phyloP scores from a whole-genome alignment of 2,888 invertebrate genomes.

The Ligdia adustata region DNA sequence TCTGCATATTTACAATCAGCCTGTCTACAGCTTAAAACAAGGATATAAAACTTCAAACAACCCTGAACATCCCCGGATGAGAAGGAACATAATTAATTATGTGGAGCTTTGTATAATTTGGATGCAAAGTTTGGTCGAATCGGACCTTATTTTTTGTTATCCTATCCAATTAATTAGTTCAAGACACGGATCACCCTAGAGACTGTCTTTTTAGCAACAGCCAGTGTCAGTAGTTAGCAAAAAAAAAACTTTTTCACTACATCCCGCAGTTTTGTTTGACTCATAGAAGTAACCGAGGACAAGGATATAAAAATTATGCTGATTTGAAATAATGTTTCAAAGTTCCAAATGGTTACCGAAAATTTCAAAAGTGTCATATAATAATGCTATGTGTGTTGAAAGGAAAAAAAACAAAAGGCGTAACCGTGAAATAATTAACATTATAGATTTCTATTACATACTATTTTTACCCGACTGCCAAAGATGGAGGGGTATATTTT shows the following conservation, averaged over 20 bases:
- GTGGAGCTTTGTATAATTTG: slow-evolving; percentile 15
- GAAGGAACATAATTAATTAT: slow-evolving; percentile 1
- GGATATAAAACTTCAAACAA: slow-evolving; percentile 15
- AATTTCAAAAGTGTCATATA: too few relatives aligned
- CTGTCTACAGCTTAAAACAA: slow-evolving; percentile 12
- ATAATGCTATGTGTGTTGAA: too few relatives aligned
- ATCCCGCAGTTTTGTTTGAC: background rate
- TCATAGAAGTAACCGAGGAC: too few relatives aligned
- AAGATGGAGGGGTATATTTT: too few relatives aligned
- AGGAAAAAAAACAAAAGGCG: too few relatives aligned
- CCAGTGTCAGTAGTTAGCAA: background rate
- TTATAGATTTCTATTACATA: too few relatives aligned
- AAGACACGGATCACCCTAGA: background rate
- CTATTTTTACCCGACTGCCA: too few relatives aligned
- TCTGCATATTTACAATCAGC: too few relatives aligned
- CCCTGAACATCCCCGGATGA: slow-evolving; percentile 9
- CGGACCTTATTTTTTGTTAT: slow-evolving; percentile 6
- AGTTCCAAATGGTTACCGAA: too few relatives aligned
- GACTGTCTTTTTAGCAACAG: background rate
- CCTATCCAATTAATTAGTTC: slow-evolving; percentile 3
- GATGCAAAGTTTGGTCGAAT: slow-evolving; percentile 3
- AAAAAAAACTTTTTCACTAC: background rate
- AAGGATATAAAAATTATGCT: too few relatives aligned
- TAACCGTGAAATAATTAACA: too few relatives aligned
- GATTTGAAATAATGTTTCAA: too few relatives aligned